Evolutionary conservation across 2,113 vertebrate species (phyloP).

Genomic region (Sylvilagus bachmani): DNA sequence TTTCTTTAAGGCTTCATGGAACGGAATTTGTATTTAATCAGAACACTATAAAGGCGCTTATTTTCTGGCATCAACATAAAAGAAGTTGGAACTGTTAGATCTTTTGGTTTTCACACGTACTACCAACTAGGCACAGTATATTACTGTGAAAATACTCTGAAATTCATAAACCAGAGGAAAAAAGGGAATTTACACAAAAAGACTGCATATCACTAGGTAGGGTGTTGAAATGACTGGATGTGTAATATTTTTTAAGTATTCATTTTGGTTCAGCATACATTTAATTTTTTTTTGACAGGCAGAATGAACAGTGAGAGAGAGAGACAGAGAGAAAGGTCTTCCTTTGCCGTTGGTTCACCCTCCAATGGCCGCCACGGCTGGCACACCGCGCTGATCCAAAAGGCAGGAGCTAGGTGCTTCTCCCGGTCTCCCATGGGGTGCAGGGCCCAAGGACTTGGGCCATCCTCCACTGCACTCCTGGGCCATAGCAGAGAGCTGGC

Average conservation of each 20-base stretch:
- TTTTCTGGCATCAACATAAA: not conserved
- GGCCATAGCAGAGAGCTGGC: too few species aligned
- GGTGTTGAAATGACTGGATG: slow-evolving; percentile 37
- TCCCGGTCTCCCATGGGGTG: too few species aligned
- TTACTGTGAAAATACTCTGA: not conserved
- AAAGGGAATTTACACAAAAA: not conserved
- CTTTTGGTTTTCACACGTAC: slow-evolving; percentile 33
- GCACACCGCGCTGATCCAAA: too few species aligned
- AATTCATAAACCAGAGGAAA: slow-evolving; percentile 27
- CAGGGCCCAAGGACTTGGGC: too few species aligned
- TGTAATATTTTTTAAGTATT: slow-evolving; percentile 48
- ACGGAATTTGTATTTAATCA: slow-evolving; percentile 20
- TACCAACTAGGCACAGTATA: not conserved
- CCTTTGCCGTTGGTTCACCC: too few species aligned
- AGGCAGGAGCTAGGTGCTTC: too few species aligned
- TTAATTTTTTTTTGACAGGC: too few species aligned
- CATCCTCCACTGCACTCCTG: too few species aligned
- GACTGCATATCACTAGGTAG: not conserved
- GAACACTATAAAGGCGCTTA: not conserved
- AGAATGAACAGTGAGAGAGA: too few species aligned
- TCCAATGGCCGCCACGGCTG: too few species aligned
- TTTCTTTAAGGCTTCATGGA: slow-evolving; percentile 32
- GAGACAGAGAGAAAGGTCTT: too few species aligned
- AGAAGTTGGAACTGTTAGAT: not conserved
- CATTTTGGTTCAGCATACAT: slow-evolving; percentile 66